These are phyloP conservation scores for Coregonus sp. DNA, from an alignment of 2,797 vertebrate genomes.

Conservation along the genomic window DNA sequence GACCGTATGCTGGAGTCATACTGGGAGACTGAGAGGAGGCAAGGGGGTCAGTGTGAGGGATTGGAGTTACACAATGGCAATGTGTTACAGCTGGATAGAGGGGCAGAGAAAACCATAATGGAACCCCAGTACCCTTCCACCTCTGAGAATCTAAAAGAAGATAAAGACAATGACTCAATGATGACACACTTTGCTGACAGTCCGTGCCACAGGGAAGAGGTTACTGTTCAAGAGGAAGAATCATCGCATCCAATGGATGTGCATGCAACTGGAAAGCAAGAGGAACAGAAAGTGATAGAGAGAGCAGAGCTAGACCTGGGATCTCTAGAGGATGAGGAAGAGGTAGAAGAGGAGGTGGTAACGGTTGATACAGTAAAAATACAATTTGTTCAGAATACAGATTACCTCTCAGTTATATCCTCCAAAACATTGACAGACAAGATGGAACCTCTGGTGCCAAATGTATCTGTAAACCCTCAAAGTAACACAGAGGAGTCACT, in stretches of 20 bases:
- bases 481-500: slow-evolving; percentile 37
- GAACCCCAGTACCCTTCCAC: slow-evolving; percentile 19
- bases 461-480: slow-evolving; percentile 46
- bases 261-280: slow-evolving; percentile 24
- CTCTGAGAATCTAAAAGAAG: slow-evolving; percentile 24
- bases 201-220: slow-evolving; percentile 19
- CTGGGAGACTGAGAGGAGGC: slow-evolving; percentile 72
- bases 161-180: slow-evolving; percentile 34
- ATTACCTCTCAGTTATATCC: slow-evolving; percentile 42
- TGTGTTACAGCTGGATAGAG: slow-evolving; percentile 36
- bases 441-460: slow-evolving; percentile 36
- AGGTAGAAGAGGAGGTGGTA: slow-evolving; percentile 18
- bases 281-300: slow-evolving; percentile 30
- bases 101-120: slow-evolving; percentile 27
- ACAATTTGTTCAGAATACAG: slow-evolving; percentile 28
- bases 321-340: slow-evolving; percentile 35
- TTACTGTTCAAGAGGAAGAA: slow-evolving; percentile 38
- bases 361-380: slow-evolving; percentile 55
- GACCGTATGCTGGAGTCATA: slow-evolving; percentile 87
- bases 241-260: slow-evolving; percentile 25
- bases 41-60: slow-evolving; percentile 29
- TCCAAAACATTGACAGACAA: slow-evolving; percentile 41
- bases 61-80: slow-evolving; percentile 36
- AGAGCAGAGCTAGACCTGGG: slow-evolving; percentile 11
- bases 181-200: slow-evolving; percentile 17